These are phyloP conservation scores for Nebria ingens DNA, from an alignment of 1,140 invertebrate genomes.

Conservation along the genomic window DNA sequence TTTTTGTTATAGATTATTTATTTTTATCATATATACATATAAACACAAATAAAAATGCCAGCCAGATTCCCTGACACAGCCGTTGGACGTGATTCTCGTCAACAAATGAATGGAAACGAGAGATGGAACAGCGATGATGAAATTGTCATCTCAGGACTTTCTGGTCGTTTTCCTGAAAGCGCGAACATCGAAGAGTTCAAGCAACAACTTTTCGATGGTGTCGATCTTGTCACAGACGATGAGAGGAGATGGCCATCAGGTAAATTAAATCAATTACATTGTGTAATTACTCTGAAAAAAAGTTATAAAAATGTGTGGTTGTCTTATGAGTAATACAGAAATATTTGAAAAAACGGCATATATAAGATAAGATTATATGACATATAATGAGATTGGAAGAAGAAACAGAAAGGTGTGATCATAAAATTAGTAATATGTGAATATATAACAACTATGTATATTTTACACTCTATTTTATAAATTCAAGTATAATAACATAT, in stretches of 20 bases:
- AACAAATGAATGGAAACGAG: conserved; percentile 26
- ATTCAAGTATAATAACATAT: no score
- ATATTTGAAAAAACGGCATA: no score
- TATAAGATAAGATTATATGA: no score
- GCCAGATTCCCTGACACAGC: conserved; percentile 43
- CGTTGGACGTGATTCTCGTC: neutral
- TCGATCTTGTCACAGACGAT: conserved; percentile 84
- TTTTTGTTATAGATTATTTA: no score
- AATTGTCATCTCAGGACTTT: conserved; percentile 81
- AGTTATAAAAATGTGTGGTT: no score
- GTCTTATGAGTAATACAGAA: no score
- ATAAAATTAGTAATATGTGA: no score
- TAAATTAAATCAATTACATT: conserved; percentile 19
- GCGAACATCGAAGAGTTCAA: conserved; percentile 81
- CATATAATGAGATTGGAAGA: no score
- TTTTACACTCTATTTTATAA: no score
- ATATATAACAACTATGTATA: no score
- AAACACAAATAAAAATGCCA: conserved; percentile 41
- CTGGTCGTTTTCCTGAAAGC: conserved; percentile 82
- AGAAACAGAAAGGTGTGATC: no score
- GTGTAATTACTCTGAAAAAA: no score
- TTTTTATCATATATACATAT: conserved; percentile 10
- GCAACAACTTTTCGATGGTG: conserved; percentile 69
- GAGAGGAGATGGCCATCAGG: conserved; percentile 67
- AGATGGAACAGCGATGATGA: conserved; percentile 46